Evolutionary conservation across 1,140 invertebrate genomes (phyloP).

Genomic region (Lutraria rhynchaena): DNA sequence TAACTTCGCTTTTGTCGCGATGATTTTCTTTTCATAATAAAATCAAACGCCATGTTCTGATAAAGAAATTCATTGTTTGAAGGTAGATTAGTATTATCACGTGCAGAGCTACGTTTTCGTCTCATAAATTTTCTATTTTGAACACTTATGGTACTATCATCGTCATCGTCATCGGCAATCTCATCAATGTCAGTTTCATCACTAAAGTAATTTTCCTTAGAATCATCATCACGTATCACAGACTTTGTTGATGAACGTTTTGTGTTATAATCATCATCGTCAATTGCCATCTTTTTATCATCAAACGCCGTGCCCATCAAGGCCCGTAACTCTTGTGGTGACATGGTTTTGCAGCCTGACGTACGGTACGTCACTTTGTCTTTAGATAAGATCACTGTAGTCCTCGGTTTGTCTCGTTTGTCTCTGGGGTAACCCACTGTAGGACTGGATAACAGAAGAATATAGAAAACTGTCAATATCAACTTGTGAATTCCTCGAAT

Average conservation of each 20-base stretch:
- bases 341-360: constrained; percentile 42
- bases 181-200: constrained; percentile 55
- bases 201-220: constrained; percentile 30
- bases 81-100: constrained; percentile 27
- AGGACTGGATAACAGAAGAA: constrained; percentile 28
- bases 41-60: constrained; percentile 45
- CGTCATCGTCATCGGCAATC: constrained; percentile 13
- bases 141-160: constrained; percentile 48
- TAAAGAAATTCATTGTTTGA: constrained; percentile 41
- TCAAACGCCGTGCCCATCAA: constrained; percentile 47
- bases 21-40: constrained; percentile 49
- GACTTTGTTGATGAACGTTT: constrained; percentile 23
- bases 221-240: constrained; percentile 47
- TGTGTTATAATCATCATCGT: constrained; percentile 1
- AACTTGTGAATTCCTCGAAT: constrained; percentile 37
- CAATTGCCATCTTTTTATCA: constrained; percentile 14
- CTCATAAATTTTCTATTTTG: constrained; percentile 52
- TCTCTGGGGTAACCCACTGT: constrained; percentile 6
- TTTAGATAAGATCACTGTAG: constrained; percentile 11
- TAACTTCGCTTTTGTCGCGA: constrained; percentile 25
- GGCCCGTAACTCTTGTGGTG: constrained; percentile 25
- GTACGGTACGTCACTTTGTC: constrained; percentile 43
- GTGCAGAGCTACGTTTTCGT: constrained; percentile 28
- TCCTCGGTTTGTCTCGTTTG: constrained; percentile 24
- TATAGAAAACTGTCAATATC: constrained; percentile 37